Base-by-base conservation (phyloP, 2,113 vertebrate genomes). In the Glareola pratincola region DNA sequence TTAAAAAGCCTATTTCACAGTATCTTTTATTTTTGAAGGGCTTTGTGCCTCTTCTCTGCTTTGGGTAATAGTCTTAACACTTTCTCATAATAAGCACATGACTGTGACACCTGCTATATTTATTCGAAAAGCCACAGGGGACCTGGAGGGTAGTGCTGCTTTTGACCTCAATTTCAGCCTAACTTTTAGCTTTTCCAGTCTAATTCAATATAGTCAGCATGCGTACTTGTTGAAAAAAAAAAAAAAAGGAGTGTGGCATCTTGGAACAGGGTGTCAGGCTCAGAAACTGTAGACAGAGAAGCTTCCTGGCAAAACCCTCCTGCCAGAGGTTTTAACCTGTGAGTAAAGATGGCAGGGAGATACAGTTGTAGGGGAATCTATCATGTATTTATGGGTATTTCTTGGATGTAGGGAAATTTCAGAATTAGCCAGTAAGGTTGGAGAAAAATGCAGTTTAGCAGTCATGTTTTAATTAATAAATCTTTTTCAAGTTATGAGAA, bases 81-180 rank as follows among this genome's bases (percentile, higher is more conserved):
- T 89, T 88, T n/a, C n/a, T 48, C 47, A 21, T 85, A 71, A 64
- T 80, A 87, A 80, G 66, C 68, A 57, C 10, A 1, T 69, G 59
- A 67, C 20, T 62, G 26, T 87, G 86, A 43, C 73, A 84, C 26
- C 5, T 77, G 50, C 80, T 92, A 57, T 92, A 59, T 96, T 89
- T 91, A 74, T 88, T 54, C 22, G 66, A 60, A 73, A 63, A 81
- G 26, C 86, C 47, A 53, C 16, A 23, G 64, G 86, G 43, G 14
- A 78, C 53, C 91, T 92, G 76, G 68, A 95, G 91, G 54, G 34
- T 32, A 77, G 17, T 63, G 29, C 89, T 95, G 43, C 34, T 63
- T 89, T 77, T 89, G 74, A 78, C 86, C 68, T 86, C 0, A 0
- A 60, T 84, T 92, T 86, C 32, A 94, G 54, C 8, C 29, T 19